Conservation (phyloP, 2,888 invertebrate genomes). For the Sesamia inferens region DNA sequence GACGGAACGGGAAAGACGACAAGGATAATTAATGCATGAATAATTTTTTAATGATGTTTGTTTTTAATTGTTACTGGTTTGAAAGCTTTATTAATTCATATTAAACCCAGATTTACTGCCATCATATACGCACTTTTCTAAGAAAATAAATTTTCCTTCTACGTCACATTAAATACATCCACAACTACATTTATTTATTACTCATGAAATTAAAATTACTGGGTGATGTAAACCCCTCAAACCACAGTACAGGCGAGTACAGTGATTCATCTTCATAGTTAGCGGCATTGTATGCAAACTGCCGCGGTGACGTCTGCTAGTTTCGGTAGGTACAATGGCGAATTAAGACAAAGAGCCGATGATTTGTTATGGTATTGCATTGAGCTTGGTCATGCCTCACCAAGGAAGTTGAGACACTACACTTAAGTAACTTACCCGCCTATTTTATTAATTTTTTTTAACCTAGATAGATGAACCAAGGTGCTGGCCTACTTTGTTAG, state of each 20-base stretch:
- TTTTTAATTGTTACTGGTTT: background rate
- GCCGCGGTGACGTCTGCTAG: constrained; percentile 60
- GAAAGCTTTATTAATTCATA: background rate
- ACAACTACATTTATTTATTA: constrained; percentile 40
- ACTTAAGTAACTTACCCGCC: constrained; percentile 42
- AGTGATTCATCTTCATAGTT: constrained; percentile 50
- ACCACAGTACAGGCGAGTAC: constrained; percentile 29
- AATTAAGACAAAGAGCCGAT: constrained; percentile 69
- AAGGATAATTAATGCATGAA: background rate
- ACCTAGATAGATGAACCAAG: constrained; percentile 1
- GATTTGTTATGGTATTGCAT: constrained; percentile 66
- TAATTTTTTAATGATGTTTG: background rate
- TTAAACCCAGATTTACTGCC: background rate
- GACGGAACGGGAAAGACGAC: background rate
- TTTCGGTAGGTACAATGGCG: constrained; percentile 71
- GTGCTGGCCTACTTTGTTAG: constrained; percentile 33
- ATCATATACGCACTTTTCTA: background rate
- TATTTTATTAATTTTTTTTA: constrained; percentile 13
- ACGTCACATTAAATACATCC: constrained; percentile 14
- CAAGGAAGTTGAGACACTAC: constrained; percentile 53
- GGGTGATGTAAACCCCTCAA: constrained; percentile 40
- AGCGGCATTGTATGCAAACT: constrained; percentile 72
- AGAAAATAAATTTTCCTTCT: constrained; percentile 17
- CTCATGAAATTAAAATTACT: constrained; percentile 41
- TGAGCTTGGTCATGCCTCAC: constrained; percentile 61